phyloP scores from a whole-genome alignment of 1,140 invertebrate species.

The Leptinotarsa lineolata region DNA sequence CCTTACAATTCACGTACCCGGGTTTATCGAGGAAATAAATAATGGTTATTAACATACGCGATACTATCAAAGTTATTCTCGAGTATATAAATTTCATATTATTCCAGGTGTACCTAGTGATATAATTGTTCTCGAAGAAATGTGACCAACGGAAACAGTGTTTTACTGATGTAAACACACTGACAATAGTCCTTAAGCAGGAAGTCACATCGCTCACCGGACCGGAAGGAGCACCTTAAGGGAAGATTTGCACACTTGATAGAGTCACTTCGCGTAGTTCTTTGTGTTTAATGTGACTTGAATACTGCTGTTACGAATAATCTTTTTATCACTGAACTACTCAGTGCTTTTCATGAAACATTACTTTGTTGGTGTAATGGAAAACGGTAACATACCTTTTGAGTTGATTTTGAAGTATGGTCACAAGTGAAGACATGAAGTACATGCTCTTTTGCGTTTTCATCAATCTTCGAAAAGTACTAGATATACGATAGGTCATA shows the following conservation, averaged over 20 bases:
- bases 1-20: not conserved
- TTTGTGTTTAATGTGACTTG: constrained; percentile 23
- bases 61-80: constrained; percentile 31
- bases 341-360: no score
- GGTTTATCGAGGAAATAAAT: constrained; percentile 29
- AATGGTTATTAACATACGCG: constrained; percentile 31
- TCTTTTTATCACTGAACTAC: not conserved
- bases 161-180: constrained; percentile 41
- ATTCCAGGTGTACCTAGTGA: constrained; percentile 31
- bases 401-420: no score
- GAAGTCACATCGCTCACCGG: constrained; percentile 31
- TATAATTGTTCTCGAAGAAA: constrained; percentile 33
- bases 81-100: constrained; percentile 32
- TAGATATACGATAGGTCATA: no score
- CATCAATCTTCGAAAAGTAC: no score
- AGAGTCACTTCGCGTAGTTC: constrained; percentile 27
- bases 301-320: not conserved
- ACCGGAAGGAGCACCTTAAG: constrained; percentile 32
- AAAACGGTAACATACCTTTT: no score
- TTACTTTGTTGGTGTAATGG: no score
- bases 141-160: constrained; percentile 31
- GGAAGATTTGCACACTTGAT: constrained; percentile 33
- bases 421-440: no score
- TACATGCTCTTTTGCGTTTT: no score
- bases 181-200: constrained; percentile 35